Base-by-base conservation (phyloP, 2,888 invertebrate species). In the Portevinia maculata region DNA sequence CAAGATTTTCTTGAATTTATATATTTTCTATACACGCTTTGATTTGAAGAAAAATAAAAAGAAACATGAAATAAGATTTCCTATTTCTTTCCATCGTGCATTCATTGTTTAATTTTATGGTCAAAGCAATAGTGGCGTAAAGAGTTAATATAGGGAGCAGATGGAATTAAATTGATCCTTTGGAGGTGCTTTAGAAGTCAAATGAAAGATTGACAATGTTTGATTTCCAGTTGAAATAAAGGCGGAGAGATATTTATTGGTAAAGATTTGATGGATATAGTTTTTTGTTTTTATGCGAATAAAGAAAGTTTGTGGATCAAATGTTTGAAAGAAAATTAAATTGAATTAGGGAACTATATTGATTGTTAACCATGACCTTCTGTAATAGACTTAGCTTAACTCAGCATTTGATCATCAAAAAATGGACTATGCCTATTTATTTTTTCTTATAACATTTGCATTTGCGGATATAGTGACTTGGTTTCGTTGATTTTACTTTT, bases 21-120 rank as follows among this genome's bases (percentile, higher is more conserved):
- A 30, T 50, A 46, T 21, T 48, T 50, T 7, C 53, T 53, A 48
- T 79, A 62, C 34, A 46, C 15, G 11, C 55, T 70, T 44, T 21
- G 39, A 67, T 65, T 71, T 55, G 46, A 76, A 64, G 75, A 15
- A 46, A 44, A 64, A 70, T 64, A n/a, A n/a, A n/a, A n/a, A n/a
- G n/a, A n/a, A n/a, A n/a, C n/a, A n/a, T 44, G 48, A 48, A 83
- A 60, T 71, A 70, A 78, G 76, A 65, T 83, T 52, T 76, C 53
- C 55, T 83, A 78, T 78, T 71, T 71, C 71, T 55, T 83, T 19
- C 46, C 52, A 52, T 52, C 65, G 7, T 71, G 17, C 13, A 3
- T 39, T 37, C 24, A 69, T 39, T 44, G 37, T n/a, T 64, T 15
- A 30, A 41, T 44, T 59, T 60, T 41, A 41, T 55, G 32, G 60